Evolutionary conservation across 2,113 vertebrate genomes (phyloP).

Genomic region (Tragelaphus strepsiceros): DNA sequence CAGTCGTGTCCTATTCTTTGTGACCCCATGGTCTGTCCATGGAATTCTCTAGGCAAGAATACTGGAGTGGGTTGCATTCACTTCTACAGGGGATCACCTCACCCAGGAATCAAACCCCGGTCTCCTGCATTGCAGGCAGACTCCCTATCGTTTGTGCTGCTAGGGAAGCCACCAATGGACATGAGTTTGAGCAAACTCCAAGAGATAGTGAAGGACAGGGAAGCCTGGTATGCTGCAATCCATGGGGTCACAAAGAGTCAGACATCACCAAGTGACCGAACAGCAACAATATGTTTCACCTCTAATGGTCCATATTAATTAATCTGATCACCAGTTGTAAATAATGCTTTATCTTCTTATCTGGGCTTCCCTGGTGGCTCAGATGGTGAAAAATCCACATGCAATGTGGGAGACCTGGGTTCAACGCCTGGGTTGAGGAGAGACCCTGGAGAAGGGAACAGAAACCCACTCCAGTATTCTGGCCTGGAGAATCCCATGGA

Average conservation of each 20-base stretch:
- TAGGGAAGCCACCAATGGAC: not conserved
- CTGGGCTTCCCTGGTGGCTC: not conserved
- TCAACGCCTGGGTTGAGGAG: not conserved
- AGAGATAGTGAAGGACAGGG: not conserved
- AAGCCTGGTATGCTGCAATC: not conserved
- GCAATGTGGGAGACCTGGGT: not conserved
- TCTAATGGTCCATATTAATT: constrained; percentile 35
- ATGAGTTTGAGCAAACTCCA: not conserved
- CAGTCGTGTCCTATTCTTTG: not conserved
- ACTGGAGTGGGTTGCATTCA: not conserved
- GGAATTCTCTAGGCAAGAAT: not conserved
- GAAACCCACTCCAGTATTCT: not conserved
- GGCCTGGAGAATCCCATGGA: not conserved
- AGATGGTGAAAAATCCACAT: not conserved
- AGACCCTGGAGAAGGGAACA: not conserved
- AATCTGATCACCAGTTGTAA: constrained; percentile 31
- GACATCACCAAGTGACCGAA: not conserved
- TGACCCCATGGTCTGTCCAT: not conserved
- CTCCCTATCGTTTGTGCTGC: not conserved
- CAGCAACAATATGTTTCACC: not conserved
- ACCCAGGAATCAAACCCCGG: not conserved
- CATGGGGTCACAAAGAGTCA: not conserved
- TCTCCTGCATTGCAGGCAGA: not conserved
- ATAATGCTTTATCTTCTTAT: constrained; percentile 24
- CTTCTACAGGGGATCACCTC: not conserved